Evolutionary conservation across 2,797 vertebrate species (phyloP), one percentile per base, ranked within the genome.

Genomic region (Yasuhikotakia modesta): DNA sequence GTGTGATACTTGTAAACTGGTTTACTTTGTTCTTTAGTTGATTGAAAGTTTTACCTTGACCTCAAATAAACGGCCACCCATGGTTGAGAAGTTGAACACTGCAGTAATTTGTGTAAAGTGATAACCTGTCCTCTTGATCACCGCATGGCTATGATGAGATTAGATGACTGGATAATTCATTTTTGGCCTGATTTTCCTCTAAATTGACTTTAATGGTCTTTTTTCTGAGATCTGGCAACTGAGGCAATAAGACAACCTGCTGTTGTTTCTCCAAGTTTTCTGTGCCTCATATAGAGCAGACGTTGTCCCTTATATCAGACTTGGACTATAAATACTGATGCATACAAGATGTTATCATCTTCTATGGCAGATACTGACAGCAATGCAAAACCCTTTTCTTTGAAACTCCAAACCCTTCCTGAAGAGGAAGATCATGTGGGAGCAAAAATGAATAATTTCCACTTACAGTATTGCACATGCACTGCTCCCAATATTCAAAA

Each of bases 121-220:
- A 74, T 83, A 84, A 85, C 83, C 81, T 83, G 79, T 75, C 76
- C 84, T 82, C 80, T 79, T 79, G 79, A 85, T 86, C 85, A 81
- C 78, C 83, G 71, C 80, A 80, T 78, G 79, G 77, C 75, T 79
- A 46, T 81, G 81, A 79, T 83, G 77, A 81, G 79, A 85, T 85
- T 86, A 85, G 73, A 78, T 81, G 72, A 60, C 83, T 79, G 77
- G 81, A 85, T 82, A 82, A 87, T 85, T 86, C 75, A 81, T 86
- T 85, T 80, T 57, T 78, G 76, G 72, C 70, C 72, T 79, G 79
- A 80, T 82, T 84, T 80, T 77, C 81, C 73, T 71, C 73, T 81
- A 84, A 84, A 86, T 86, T 85, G 81, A 81, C 85, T 86, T 83
- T 80, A 85, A 84, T 77, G 72, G 76, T 65, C 76, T 80, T 83